These are phyloP conservation scores for Nomia melanderi DNA, from an alignment of 1,140 invertebrate genomes.

Conservation along the genomic window DNA sequence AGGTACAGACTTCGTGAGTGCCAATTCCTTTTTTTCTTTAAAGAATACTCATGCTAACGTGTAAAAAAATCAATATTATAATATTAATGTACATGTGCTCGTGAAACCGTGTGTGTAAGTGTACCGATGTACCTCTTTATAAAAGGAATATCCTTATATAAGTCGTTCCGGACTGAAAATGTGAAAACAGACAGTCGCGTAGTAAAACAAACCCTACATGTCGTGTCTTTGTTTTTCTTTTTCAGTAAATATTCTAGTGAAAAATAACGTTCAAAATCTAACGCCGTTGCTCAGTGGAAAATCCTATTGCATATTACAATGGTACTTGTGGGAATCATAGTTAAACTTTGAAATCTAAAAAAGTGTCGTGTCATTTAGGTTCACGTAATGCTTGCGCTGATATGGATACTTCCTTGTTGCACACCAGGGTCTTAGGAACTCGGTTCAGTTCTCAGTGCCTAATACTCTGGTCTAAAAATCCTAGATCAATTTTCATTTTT, in stretches of 20 bases:
- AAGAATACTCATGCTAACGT: too few species aligned
- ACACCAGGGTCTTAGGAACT: constrained; percentile 38
- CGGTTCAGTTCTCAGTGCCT: not conserved
- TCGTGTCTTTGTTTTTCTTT: not conserved
- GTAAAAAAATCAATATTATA: not conserved
- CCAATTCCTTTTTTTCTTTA: too few species aligned
- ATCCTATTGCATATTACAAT: constrained; percentile 12
- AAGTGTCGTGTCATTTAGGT: constrained; percentile 21
- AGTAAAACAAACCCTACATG: not conserved
- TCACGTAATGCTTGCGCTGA: constrained; percentile 43
- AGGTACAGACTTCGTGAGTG: too few species aligned
- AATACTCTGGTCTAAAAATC: constrained; percentile 26
- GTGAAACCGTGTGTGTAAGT: not conserved
- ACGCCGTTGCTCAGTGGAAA: constrained; percentile 9
- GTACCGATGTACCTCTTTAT: not conserved
- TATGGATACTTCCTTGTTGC: constrained; percentile 56
- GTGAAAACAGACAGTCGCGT: too few species aligned
- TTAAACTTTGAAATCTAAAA: constrained; percentile 25
- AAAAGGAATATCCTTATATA: not conserved
- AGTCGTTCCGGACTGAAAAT: not conserved
- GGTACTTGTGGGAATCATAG: not conserved
- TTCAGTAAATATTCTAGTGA: not conserved
- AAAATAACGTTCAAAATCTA: not conserved
- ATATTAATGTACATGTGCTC: not conserved
- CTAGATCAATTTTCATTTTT: not conserved